Evolutionary conservation across 2,888 invertebrate genomes (phyloP).

Genomic region (Oscheius myriophilus): DNA sequence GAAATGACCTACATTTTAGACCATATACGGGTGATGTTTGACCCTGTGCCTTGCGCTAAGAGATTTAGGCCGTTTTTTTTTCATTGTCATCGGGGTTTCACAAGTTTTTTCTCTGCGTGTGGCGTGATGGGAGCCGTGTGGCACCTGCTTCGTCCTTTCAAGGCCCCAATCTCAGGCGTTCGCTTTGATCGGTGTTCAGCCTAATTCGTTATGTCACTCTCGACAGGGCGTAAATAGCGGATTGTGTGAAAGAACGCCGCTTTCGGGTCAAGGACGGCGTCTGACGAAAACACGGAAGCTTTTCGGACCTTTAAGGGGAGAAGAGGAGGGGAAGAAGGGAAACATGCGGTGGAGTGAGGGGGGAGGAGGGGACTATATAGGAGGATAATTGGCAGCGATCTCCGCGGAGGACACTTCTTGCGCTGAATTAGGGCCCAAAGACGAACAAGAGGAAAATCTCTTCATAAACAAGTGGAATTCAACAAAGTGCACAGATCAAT

Average conservation of each 20-base stretch:
- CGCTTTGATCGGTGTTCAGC: slow-evolving; percentile 12
- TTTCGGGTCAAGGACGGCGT: slow-evolving; percentile 24
- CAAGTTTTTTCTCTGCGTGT: no score
- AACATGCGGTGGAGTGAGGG: not conserved
- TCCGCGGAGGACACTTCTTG: not conserved
- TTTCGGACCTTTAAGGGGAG: not conserved
- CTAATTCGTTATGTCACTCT: slow-evolving; percentile 14
- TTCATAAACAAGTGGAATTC: no score
- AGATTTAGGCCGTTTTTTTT: no score
- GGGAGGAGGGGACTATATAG: not conserved
- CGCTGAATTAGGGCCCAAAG: not conserved
- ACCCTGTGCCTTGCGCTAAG: no score
- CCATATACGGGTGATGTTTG: no score
- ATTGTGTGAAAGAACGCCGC: slow-evolving; percentile 29
- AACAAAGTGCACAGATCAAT: no score
- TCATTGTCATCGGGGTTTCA: no score
- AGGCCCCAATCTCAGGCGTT: not conserved
- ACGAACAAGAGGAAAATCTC: not conserved
- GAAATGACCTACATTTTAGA: no score
- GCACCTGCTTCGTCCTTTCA: slow-evolving; percentile 3
- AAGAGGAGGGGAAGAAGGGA: slow-evolving; percentile 4
- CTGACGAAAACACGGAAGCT: not conserved
- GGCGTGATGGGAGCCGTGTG: no score
- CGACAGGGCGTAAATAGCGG: slow-evolving; percentile 18
- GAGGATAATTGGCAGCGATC: slow-evolving; percentile 1